A percentile compares a stretch with the other conserved stretches of the same genome.
phyloP scores from a whole-genome alignment of 2,113 vertebrate genomes.

The Cyanoliseus patagonus region DNA sequence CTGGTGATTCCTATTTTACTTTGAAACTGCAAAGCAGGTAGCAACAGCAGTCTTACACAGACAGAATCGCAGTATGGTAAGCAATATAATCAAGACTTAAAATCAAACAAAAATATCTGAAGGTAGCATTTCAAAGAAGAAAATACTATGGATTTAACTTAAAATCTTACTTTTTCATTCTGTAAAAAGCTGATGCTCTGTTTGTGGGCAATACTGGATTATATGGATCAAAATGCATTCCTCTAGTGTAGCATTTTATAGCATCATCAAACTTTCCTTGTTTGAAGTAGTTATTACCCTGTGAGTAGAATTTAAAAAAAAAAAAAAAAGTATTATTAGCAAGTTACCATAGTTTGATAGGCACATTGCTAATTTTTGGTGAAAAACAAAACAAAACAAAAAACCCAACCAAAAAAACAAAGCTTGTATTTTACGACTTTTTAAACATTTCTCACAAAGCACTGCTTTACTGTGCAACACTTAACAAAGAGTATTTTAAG shows the following conservation, averaged over 20 bases:
- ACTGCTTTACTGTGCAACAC: not conserved
- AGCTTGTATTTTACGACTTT: not conserved
- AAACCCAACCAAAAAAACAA: not conserved
- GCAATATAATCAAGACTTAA: not conserved
- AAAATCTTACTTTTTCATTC: conserved; percentile 87
- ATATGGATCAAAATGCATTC: conserved; percentile 90
- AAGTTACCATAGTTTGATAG: not conserved
- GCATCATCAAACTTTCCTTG: conserved; percentile 91
- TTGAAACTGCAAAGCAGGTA: not conserved
- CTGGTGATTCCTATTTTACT: not conserved
- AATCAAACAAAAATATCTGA: not conserved
- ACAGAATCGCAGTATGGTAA: not conserved
- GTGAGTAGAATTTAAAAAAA: not conserved
- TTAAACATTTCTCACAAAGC: not conserved
- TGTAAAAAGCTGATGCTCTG: conserved; percentile 88
- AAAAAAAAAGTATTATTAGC: not conserved
- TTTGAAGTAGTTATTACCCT: conserved; percentile 92
- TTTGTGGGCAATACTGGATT: conserved; percentile 92
- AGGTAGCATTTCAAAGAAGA: not conserved
- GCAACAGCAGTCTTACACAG: not conserved
- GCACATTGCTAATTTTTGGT: not conserved
- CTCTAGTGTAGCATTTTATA: conserved; percentile 90
- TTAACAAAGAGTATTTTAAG: not conserved
- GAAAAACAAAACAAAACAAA: not conserved
- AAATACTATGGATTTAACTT: not conserved